These are phyloP conservation scores for Lineus longissimus DNA, from an alignment of 1,140 invertebrate genomes.

Conservation along the genomic window DNA sequence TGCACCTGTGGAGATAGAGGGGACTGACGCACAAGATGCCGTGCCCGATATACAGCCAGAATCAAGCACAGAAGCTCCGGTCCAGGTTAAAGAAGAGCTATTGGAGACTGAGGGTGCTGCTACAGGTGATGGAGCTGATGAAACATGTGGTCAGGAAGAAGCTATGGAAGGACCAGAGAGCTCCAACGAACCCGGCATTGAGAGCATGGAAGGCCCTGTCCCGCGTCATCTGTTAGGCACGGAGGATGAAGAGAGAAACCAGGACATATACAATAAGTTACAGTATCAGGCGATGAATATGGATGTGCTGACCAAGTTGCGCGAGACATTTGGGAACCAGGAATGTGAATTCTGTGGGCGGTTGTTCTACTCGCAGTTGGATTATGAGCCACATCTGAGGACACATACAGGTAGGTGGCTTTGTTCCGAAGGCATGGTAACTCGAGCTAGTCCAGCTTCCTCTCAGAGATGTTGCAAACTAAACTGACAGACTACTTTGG, in stretches of 20 bases:
- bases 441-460: too few relatives aligned
- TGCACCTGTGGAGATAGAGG: too few relatives aligned
- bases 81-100: conserved; percentile 7
- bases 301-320: conserved; percentile 47
- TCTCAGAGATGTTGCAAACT: too few relatives aligned
- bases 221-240: too few relatives aligned
- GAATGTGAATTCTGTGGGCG: conserved; percentile 52
- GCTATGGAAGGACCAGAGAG: neutral
- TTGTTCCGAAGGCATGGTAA: neutral
- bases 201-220: too few relatives aligned
- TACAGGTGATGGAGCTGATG: neutral
- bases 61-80: too few relatives aligned
- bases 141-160: neutral
- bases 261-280: conserved; percentile 27
- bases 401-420: conserved; percentile 43
- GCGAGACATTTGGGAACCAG: conserved; percentile 49
- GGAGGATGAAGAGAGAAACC: too few relatives aligned
- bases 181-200: too few relatives aligned
- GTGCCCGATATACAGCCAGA: too few relatives aligned
- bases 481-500: neutral
- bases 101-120: neutral
- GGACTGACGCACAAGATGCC: too few relatives aligned
- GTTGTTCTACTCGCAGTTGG: conserved; percentile 41
- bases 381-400: conserved; percentile 45
- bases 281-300: conserved; percentile 42